These are phyloP conservation scores for Candidula unifasciata DNA, from an alignment of 2,888 invertebrate species.

Conservation along the genomic window DNA sequence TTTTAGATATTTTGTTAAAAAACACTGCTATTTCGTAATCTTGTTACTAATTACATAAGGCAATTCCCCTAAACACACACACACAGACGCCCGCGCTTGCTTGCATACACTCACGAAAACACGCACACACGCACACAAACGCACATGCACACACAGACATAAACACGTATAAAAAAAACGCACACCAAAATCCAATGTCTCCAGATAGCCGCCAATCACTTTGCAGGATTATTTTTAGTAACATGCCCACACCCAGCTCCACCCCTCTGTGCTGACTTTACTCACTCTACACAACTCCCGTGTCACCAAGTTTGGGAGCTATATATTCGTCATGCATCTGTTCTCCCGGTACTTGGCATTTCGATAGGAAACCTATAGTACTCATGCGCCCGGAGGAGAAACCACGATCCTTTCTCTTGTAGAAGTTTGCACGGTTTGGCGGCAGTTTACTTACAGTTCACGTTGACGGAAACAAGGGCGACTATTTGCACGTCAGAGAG, in stretches of 20 bases:
- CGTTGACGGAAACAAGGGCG: not conserved
- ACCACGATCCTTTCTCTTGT: not conserved
- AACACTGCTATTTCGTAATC: no score
- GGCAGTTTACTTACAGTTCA: not conserved
- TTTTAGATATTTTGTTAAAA: no score
- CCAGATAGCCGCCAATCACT: not conserved
- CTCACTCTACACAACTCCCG: not conserved
- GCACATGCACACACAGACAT: no score
- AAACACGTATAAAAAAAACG: no score
- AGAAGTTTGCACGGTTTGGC: not conserved
- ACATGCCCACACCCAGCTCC: not conserved
- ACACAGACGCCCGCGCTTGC: no score
- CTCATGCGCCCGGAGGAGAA: not conserved
- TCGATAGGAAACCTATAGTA: not conserved
- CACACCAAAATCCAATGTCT: not conserved
- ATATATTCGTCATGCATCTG: constrained; percentile 9
- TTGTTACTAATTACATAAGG: no score
- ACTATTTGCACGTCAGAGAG: no score
- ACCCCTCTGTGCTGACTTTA: constrained; percentile 16
- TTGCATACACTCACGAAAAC: no score
- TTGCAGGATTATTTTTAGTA: constrained; percentile 1
- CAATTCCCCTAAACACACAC: no score
- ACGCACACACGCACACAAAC: no score
- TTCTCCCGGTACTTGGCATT: not conserved
- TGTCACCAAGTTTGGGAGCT: constrained; percentile 14